Percentiles rank a stretch among this genome's conserved stretches.
Conservation (phyloP, 2,888 invertebrate genomes). For the Agelastica alni region DNA sequence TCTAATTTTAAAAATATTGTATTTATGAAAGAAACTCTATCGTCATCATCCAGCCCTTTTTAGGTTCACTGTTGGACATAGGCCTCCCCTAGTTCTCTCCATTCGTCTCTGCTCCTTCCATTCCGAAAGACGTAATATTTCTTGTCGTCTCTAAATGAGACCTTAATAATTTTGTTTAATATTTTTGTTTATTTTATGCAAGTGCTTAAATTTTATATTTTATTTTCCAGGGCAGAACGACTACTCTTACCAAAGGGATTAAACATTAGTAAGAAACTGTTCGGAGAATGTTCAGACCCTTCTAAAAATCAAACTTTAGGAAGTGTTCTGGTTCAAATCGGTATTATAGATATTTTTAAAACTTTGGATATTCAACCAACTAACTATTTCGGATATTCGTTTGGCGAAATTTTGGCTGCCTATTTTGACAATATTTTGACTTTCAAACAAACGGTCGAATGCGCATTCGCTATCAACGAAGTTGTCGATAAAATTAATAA, state of each 20-base stretch:
- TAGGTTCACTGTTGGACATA: too few relatives aligned
- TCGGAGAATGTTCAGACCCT: background rate
- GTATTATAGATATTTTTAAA: slow-evolving; percentile 57
- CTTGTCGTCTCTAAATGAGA: too few relatives aligned
- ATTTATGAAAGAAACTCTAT: too few relatives aligned
- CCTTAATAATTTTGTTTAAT: too few relatives aligned
- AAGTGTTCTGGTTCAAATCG: slow-evolving; percentile 63
- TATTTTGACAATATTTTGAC: slow-evolving; percentile 89
- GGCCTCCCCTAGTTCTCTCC: too few relatives aligned
- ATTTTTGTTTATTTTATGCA: too few relatives aligned
- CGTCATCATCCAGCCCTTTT: too few relatives aligned
- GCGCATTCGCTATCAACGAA: slow-evolving; percentile 59
- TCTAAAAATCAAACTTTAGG: slow-evolving; percentile 27
- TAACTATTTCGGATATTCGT: slow-evolving; percentile 68
- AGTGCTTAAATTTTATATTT: too few relatives aligned
- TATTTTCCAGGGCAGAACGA: slow-evolving; percentile 39
- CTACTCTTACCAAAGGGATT: slow-evolving; percentile 28
- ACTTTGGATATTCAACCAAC: slow-evolving; percentile 53
- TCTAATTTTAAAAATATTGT: too few relatives aligned
- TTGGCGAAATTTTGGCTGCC: slow-evolving; percentile 88
- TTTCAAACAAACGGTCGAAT: slow-evolving; percentile 77
- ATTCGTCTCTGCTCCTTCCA: too few relatives aligned
- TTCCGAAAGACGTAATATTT: too few relatives aligned
- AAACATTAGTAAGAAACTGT: slow-evolving; percentile 27
- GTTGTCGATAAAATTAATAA: slow-evolving; percentile 15